These are phyloP conservation scores for Drosophila eohydei DNA, from an alignment of 2,888 invertebrate genomes.

Conservation along the genomic window DNA sequence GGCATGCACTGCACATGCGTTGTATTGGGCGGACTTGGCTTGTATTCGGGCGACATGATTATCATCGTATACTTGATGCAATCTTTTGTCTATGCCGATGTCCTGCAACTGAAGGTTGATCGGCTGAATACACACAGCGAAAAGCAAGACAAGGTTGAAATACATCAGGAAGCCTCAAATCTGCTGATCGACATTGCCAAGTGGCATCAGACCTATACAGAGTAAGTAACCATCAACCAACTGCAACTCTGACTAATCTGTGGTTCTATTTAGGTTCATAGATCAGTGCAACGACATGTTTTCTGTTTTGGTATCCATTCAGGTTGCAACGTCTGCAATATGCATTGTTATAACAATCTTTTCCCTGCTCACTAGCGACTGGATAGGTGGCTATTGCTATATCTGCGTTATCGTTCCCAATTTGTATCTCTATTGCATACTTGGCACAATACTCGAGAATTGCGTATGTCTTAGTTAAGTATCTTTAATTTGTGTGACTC, in stretches of 20 bases:
- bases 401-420: constrained; percentile 39
- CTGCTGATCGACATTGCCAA: constrained; percentile 9
- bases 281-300: constrained; percentile 52
- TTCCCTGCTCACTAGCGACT: constrained; percentile 52
- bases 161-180: neutral
- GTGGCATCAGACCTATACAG: constrained; percentile 26
- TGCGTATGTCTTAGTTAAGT: constrained; percentile 33
- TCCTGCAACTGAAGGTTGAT: constrained; percentile 56
- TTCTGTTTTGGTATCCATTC: constrained; percentile 50
- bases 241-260: neutral
- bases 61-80: constrained; percentile 55
- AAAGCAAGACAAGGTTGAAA: rapidly evolving
- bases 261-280: constrained; percentile 39
- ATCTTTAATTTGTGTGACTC: neutral
- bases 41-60: constrained; percentile 63
- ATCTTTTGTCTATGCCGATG: constrained; percentile 49
- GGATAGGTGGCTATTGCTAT: constrained; percentile 65
- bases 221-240: constrained; percentile 1
- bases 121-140: constrained; percentile 42
- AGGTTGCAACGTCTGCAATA: constrained; percentile 45
- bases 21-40: constrained; percentile 48
- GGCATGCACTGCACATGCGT: constrained; percentile 42
- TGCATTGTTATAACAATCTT: constrained; percentile 66
- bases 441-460: constrained; percentile 65
- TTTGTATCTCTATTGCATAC: constrained; percentile 68